Base-by-base conservation (phyloP, 1,140 invertebrate species). In the Antheraea mylitta region DNA sequence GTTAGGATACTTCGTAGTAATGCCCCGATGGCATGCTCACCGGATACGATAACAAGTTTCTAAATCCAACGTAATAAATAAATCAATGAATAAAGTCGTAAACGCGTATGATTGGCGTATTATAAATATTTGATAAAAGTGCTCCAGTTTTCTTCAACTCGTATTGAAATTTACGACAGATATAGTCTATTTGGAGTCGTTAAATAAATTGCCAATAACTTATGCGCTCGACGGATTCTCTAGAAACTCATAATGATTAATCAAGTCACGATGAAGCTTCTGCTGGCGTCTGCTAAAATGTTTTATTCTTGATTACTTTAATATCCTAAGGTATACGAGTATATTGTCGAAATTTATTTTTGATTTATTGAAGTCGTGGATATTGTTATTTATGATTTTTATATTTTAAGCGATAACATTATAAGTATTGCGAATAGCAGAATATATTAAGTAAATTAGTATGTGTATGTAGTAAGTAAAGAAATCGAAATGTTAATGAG, bases 401-500 rank as follows among this genome's bases (percentile, higher is more conserved):
- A 30, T 4, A 30, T 30, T 30, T 30, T 4, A 30, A 30, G 22
- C 22, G 22, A 30, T 30, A 30, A 30, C 22, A 30, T 30, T 30
- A 30, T 30, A 30, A 30, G 22, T 30, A 30, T 30, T 30, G 22
- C 22, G 22, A 30, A 4, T 30, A 30, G 22, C 16, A 9, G 45
- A 53, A 53, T 53, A n/a, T 16, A 53, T 53, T 19, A 65, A 58
- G 36, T 66, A 59, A 66, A 66, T 58, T 30, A 13, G 5, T 53
- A 53, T 53, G 11, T 53, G 16, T 53, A 16, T 53, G 5, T 53
- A 53, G 11, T 53, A 66, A 78, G 74, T 78, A 75, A 79, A 69
- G 73, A 76, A 77, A 79, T 73, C 67, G 74, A 79, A 81, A 75
- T 77, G 71, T 76, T 77, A 71, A 73, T 76, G 74, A 66, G 36